phyloP scores from a whole-genome alignment of 2,888 invertebrate genomes.

The Andrena dorsata region DNA sequence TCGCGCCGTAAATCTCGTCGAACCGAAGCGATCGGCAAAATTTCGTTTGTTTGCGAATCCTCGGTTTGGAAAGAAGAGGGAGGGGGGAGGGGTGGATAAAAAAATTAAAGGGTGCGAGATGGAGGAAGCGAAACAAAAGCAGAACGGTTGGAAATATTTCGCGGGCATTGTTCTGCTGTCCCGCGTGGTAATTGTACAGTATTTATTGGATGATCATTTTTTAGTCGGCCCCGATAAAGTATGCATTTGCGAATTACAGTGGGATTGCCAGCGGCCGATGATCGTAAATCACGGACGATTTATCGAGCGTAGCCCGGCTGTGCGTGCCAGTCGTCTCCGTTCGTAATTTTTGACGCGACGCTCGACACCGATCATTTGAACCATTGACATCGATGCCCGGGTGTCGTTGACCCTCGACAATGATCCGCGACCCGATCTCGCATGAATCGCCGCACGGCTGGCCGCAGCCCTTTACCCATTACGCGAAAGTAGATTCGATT shows the following conservation, averaged over 20 bases:
- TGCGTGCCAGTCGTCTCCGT: slow-evolving; percentile 17
- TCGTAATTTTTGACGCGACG: slow-evolving; percentile 59
- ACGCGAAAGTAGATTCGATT: slow-evolving; percentile 31
- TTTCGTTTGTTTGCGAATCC: background rate
- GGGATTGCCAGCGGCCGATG: slow-evolving; percentile 21
- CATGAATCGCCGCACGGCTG: background rate
- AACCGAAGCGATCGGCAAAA: background rate
- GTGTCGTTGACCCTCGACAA: slow-evolving; percentile 47
- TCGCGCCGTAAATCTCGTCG: slow-evolving; percentile 32
- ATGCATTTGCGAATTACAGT: slow-evolving; percentile 33
- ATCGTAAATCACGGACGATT: slow-evolving; percentile 52
- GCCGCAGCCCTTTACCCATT: background rate
- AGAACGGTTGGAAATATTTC: slow-evolving; percentile 14
- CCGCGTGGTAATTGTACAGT: slow-evolving; percentile 31
- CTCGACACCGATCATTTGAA: slow-evolving; percentile 53
- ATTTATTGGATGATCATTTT: slow-evolving; percentile 43
- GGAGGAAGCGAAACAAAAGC: background rate
- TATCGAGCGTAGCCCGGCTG: slow-evolving; percentile 27
- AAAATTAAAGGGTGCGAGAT: background rate
- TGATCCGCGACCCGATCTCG: slow-evolving; percentile 31
- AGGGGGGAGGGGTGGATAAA: background rate
- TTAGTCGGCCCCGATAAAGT: slow-evolving; percentile 27
- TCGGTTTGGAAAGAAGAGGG: background rate
- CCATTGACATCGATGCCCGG: slow-evolving; percentile 56
- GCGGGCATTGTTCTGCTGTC: slow-evolving; percentile 14